A percentile compares a stretch with the other conserved stretches of the same genome.
These are phyloP conservation scores for Beris morrisii DNA, from an alignment of 2,888 invertebrate species.

Conservation along the genomic window DNA sequence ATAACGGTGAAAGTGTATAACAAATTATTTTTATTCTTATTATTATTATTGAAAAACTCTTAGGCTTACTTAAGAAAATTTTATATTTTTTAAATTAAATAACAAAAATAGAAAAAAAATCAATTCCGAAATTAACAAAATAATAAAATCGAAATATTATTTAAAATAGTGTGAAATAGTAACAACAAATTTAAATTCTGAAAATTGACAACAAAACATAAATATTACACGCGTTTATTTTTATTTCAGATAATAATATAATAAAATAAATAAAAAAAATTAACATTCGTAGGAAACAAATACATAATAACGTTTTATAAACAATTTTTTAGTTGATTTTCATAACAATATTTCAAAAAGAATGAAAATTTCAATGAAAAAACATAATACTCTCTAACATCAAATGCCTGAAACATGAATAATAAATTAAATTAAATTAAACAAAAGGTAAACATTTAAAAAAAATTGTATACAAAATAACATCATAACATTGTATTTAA, in stretches of 20 bases:
- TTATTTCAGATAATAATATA: slow-evolving; percentile 6
- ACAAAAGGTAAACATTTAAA: slow-evolving; percentile 50
- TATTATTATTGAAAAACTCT: slow-evolving; percentile 38
- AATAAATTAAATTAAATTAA: slow-evolving; percentile 40
- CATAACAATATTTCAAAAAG: neutral
- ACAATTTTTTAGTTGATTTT: neutral
- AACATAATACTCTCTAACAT: slow-evolving; percentile 36
- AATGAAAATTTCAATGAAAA: slow-evolving; percentile 26
- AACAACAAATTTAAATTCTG: slow-evolving; percentile 36
- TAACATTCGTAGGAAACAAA: slow-evolving; percentile 3
- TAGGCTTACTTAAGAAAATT: slow-evolving; percentile 27
- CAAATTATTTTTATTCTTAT: slow-evolving; percentile 39
- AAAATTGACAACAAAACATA: slow-evolving; percentile 28
- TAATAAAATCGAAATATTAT: slow-evolving; percentile 22
- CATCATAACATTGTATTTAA: slow-evolving; percentile 23
- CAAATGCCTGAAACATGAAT: slow-evolving; percentile 37
- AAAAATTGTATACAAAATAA: slow-evolving; percentile 40
- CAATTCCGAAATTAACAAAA: slow-evolving; percentile 15
- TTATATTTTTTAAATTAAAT: slow-evolving; percentile 33
- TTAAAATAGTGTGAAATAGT: slow-evolving; percentile 24
- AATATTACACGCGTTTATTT: slow-evolving; percentile 13
- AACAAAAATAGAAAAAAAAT: slow-evolving; percentile 19
- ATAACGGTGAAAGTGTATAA: slow-evolving; percentile 55
- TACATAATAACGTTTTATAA: neutral
- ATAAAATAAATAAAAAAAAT: slow-evolving; percentile 5